These are phyloP conservation scores for Lamellibrachia columna DNA, from an alignment of 2,888 invertebrate genomes.

Conservation along the genomic window DNA sequence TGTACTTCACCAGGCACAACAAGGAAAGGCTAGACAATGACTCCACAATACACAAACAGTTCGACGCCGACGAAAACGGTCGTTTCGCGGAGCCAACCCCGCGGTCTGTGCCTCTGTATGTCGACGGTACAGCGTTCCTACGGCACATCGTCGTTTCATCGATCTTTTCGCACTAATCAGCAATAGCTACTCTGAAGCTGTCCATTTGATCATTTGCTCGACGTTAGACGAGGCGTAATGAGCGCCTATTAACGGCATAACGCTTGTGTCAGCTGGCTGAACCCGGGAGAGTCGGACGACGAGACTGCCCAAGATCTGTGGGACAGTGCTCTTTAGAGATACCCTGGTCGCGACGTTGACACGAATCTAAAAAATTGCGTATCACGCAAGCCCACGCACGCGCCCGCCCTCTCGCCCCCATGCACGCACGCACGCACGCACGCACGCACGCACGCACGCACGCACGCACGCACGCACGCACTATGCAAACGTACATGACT, in stretches of 20 bases:
- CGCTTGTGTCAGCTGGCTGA: not conserved
- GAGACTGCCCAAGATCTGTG: not conserved
- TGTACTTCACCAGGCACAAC: not conserved
- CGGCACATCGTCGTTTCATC: not conserved
- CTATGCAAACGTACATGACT: too few relatives aligned
- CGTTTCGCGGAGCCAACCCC: not conserved
- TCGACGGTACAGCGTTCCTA: not conserved
- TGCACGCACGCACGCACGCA: too few relatives aligned
- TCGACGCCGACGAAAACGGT: not conserved
- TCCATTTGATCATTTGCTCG: not conserved
- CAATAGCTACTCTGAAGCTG: not conserved
- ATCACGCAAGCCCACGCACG: not conserved
- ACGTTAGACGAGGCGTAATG: not conserved
- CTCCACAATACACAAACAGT: not conserved
- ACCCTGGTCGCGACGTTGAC: not conserved
- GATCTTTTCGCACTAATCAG: not conserved
- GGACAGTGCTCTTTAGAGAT: not conserved
- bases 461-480: too few relatives aligned
- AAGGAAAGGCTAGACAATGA: too few relatives aligned
- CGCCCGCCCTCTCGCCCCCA: too few relatives aligned
- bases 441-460: too few relatives aligned
- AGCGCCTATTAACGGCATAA: not conserved
- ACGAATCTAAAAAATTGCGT: not conserved
- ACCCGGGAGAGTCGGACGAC: not conserved
- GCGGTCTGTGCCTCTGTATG: not conserved